Base-by-base conservation (phyloP, 53 echinoderm and acorn worm genomes). In the Patiria pectinifera region DNA sequence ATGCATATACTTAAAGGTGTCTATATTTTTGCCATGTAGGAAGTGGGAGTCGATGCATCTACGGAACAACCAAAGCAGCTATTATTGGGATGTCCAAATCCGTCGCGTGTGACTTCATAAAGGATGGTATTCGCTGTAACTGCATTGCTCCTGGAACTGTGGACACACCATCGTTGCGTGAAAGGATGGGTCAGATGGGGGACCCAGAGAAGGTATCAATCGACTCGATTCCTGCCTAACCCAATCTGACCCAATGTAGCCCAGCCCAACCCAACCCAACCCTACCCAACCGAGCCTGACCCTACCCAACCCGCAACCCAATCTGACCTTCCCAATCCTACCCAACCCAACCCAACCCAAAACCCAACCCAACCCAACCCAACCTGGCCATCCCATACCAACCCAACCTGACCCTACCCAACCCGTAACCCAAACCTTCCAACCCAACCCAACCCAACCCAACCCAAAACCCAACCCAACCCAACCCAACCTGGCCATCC, bases 101-200 rank as follows among this genome's bases (percentile, higher is more conserved):
- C 23, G 91, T 95, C 15, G 97, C 99, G 47, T 94, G 92, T 45
- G 99, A 99, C 92, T 99, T 83, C 93, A 91, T 99, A 4, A 88
- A 91, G 44, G 63, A 96, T n/a, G 99, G 97, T 19, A 91, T 99
- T 76, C 97, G 99, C 14, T 96, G 91, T 87, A 99, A 99, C 91
- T 96, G 96, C 82, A 93, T 99, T 81, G 95, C 94, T 47, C 99
- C 99, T 2, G 99, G 96, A 43, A 99, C 99, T 4, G 87, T 99
- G 19, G 94, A 99, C 63, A 95, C 99, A 15, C 99, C 99, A 35
- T 99, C 99, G 3, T 91, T 99, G 15, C 85, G 84, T 24, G 95
- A 94, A 15, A 95, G 97, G 48, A 99, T 99, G 86, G 86, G 69
- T 15, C 88, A 78, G 1, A 72, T 76, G 45, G 94, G 92, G 2